phyloP scores from a whole-genome alignment of 1,140 invertebrate genomes.

The Stegodyphus mimosarum region DNA sequence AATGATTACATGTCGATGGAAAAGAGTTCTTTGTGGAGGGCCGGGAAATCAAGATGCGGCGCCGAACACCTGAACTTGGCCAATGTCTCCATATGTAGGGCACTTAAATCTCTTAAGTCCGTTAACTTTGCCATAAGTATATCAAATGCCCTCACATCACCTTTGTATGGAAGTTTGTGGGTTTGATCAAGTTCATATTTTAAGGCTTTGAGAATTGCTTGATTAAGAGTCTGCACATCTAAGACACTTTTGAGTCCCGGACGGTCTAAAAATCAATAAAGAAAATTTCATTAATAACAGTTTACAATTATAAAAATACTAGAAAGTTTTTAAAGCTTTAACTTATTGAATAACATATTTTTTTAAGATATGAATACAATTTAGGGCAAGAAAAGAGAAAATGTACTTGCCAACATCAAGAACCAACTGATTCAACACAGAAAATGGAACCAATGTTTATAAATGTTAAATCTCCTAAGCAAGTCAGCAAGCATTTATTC shows the following conservation, averaged over 20 bases:
- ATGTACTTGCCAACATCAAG: no score
- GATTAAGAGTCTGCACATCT: slow-evolving; percentile 89
- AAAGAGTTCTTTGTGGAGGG: slow-evolving; percentile 97
- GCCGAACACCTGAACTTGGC: slow-evolving; percentile 90
- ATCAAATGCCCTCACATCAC: slow-evolving; percentile 89
- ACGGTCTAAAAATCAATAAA: slow-evolving; percentile 76
- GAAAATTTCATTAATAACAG: background rate
- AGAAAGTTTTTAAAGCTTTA: no score
- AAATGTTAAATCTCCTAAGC: no score
- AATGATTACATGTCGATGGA: slow-evolving; percentile 73
- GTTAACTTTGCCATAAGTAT: slow-evolving; percentile 88
- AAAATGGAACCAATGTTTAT: no score
- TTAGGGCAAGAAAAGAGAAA: no score
- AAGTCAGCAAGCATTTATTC: no score
- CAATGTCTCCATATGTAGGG: slow-evolving; percentile 90
- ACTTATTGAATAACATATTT: no score
- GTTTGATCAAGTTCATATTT: slow-evolving; percentile 89
- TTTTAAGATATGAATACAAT: no score
- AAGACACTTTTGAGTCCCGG: slow-evolving; percentile 85
- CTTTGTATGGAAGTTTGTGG: slow-evolving; percentile 86
- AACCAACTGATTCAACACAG: no score
- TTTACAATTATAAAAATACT: no score
- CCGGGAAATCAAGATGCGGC: slow-evolving; percentile 93
- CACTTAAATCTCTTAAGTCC: slow-evolving; percentile 86
- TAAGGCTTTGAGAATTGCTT: slow-evolving; percentile 88